A percentile compares a stretch with the other conserved stretches of the same genome.
These are phyloP conservation scores for Sparus aurata DNA, from an alignment of 2,797 vertebrate genomes.

Conservation along the genomic window DNA sequence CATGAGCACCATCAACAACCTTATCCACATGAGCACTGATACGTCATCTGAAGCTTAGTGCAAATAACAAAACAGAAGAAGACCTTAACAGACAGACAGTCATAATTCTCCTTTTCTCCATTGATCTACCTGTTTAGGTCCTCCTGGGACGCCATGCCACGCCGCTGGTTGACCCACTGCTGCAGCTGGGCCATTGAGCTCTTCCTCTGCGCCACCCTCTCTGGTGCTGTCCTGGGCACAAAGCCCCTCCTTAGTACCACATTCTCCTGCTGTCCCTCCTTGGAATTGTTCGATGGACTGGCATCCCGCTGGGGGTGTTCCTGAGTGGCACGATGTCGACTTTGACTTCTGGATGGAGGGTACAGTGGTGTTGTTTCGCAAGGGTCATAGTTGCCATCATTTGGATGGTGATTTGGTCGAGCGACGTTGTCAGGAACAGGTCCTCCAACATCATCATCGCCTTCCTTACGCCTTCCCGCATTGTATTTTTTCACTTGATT, in stretches of 20 bases:
- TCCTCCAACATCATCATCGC: slow-evolving; percentile 59
- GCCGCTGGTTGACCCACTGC: slow-evolving; percentile 95
- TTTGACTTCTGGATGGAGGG: slow-evolving; percentile 72
- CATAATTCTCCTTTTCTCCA: not conserved
- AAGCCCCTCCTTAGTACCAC: slow-evolving; percentile 85
- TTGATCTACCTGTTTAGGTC: slow-evolving; percentile 89
- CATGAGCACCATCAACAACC: not conserved
- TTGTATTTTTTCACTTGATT: slow-evolving; percentile 67
- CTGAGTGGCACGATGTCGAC: slow-evolving; percentile 47
- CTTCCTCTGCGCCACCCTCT: slow-evolving; percentile 94
- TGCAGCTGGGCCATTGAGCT: slow-evolving; percentile 97
- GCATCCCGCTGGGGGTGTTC: slow-evolving; percentile 48
- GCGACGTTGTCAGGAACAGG: not conserved
- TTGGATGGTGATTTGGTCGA: slow-evolving; percentile 45
- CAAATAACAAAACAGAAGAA: not conserved
- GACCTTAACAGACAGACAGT: not conserved
- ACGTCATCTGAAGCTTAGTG: not conserved
- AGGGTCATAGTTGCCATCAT: slow-evolving; percentile 68
- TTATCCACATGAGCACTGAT: not conserved
- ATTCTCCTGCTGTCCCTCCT: slow-evolving; percentile 77
- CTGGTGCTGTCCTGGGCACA: slow-evolving; percentile 87
- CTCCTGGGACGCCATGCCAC: slow-evolving; percentile 84
- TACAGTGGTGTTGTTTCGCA: slow-evolving; percentile 70
- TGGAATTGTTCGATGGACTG: not conserved
- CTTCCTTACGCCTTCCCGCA: slow-evolving; percentile 22